A percentile compares a stretch with the other conserved stretches of the same genome.
Conservation (phyloP, 1,140 invertebrate species). For the Bombus confusus region DNA sequence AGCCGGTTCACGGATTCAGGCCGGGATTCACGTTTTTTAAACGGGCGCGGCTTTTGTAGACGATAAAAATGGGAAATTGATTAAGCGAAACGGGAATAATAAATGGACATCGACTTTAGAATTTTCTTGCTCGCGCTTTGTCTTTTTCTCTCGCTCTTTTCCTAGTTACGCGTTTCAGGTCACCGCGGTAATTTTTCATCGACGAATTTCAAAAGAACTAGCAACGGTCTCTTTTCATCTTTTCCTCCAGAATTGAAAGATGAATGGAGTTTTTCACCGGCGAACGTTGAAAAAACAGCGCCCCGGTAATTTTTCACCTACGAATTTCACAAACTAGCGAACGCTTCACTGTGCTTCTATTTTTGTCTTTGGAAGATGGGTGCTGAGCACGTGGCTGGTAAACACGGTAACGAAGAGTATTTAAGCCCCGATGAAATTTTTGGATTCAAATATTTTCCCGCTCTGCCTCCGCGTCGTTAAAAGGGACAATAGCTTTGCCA, state of each 20-base stretch:
- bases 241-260: constrained; percentile 34
- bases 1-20: not conserved
- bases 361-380: not conserved
- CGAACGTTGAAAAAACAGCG: not conserved
- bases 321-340: constrained; percentile 9
- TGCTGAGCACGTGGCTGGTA: not conserved
- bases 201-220: constrained; percentile 36
- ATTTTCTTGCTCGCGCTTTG: not conserved
- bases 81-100: constrained; percentile 43
- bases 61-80: constrained; percentile 30
- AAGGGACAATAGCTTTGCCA: not conserved
- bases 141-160: not conserved
- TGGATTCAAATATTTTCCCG: not conserved
- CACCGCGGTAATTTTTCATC: constrained; percentile 45
- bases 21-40: not conserved
- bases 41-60: not conserved
- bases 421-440: not conserved
- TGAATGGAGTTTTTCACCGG: constrained; percentile 41
- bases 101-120: constrained; percentile 31
- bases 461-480: not conserved
- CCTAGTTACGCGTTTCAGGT: constrained; percentile 13
- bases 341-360: not conserved
- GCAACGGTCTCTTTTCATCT: constrained; percentile 32
- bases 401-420: not conserved
- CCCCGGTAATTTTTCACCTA: constrained; percentile 36